phyloP scores from a whole-genome alignment of 2,888 invertebrate species.

The Vanessa cardui region DNA sequence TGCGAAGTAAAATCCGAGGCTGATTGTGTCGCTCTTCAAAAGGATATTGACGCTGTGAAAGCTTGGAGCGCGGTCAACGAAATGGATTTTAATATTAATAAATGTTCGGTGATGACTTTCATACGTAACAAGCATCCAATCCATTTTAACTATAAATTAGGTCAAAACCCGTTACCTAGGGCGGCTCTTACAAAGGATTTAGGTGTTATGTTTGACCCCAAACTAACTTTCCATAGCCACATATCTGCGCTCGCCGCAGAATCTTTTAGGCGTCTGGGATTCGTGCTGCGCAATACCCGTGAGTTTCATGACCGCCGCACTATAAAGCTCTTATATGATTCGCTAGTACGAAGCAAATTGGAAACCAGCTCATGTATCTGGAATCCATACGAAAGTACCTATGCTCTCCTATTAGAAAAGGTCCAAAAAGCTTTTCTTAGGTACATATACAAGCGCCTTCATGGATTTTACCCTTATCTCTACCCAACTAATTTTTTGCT shows the following conservation, averaged over 20 bases:
- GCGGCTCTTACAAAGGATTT: constrained; percentile 1
- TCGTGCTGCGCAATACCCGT: too few species aligned
- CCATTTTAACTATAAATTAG: constrained; percentile 10
- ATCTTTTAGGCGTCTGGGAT: too few species aligned
- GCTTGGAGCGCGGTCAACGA: constrained; percentile 27
- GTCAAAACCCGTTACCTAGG: background rate
- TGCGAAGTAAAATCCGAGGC: background rate
- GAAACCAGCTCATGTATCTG: constrained; percentile 18
- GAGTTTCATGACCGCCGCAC: too few species aligned
- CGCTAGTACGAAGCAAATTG: constrained; percentile 18
- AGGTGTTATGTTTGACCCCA: constrained; percentile 16
- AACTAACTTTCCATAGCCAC: constrained; percentile 8
- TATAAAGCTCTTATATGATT: too few species aligned
- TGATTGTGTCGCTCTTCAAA: constrained; percentile 20
- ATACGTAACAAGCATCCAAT: constrained; percentile 2
- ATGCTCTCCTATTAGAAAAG: constrained; percentile 14
- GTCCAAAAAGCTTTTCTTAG: background rate
- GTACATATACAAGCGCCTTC: background rate
- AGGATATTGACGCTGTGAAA: constrained; percentile 21
- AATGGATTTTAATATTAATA: constrained; percentile 26
- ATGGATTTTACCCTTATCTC: constrained; percentile 4
- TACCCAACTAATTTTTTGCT: too few species aligned
- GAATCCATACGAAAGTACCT: constrained; percentile 20
- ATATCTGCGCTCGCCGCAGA: background rate
- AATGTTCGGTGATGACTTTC: constrained; percentile 26